Evolutionary conservation across 2,797 vertebrate species (phyloP).

Genomic region (Acipenser oxyrinchus): DNA sequence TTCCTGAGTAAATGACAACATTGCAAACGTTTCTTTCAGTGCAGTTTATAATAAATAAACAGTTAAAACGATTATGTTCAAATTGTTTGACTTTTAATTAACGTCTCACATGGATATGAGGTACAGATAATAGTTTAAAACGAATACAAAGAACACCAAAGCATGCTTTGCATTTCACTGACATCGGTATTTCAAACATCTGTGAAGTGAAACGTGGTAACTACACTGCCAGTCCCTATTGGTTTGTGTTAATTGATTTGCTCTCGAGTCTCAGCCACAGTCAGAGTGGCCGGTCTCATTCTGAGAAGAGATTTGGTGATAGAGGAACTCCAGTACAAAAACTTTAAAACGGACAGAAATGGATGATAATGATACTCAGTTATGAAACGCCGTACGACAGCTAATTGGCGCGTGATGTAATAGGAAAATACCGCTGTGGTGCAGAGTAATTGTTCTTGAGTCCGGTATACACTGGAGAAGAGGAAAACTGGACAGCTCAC

Average conservation of each 20-base stretch:
- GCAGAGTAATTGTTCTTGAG: background rate
- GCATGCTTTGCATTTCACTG: no score
- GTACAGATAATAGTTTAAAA: no score
- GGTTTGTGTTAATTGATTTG: constrained; percentile 2
- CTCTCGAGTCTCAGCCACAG: background rate
- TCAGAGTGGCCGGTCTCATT: background rate
- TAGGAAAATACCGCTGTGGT: background rate
- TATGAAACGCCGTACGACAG: background rate
- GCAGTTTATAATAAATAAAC: no score
- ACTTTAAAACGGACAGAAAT: background rate
- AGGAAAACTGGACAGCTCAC: constrained; percentile 2
- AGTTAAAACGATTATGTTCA: no score
- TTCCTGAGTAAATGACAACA: no score
- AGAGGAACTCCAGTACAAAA: background rate
- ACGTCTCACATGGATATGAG: no score
- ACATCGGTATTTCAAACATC: background rate
- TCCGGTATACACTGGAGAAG: background rate
- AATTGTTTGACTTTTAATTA: no score
- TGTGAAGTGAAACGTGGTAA: background rate
- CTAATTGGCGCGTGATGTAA: background rate
- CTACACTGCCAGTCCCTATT: background rate
- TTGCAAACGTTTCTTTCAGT: no score
- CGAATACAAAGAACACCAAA: no score
- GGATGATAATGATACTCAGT: background rate
- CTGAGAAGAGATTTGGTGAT: constrained; percentile 1